Conservation (phyloP, 1,140 invertebrate species). For the Vollenhovia emeryi region DNA sequence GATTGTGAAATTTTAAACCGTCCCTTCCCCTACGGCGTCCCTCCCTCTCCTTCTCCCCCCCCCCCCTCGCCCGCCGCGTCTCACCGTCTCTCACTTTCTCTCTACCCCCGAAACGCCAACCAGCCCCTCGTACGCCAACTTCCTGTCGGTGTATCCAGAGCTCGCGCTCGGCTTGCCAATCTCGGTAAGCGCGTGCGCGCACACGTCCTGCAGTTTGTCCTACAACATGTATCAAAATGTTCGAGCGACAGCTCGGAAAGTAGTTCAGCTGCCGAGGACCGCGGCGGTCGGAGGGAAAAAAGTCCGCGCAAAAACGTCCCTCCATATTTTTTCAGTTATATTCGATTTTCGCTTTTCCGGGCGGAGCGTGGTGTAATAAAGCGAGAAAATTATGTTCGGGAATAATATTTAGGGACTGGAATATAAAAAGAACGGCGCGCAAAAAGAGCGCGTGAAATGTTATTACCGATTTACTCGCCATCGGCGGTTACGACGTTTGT, state of each 20-base stretch:
- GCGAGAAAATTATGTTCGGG: not conserved
- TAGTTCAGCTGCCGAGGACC: constrained; percentile 7
- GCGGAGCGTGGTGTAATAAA: not conserved
- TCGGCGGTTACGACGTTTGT: not conserved
- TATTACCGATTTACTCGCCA: not conserved
- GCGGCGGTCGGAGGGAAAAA: not conserved
- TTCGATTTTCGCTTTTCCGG: not conserved
- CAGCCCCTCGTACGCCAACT: constrained; percentile 27
- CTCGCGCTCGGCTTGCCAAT: constrained; percentile 48
- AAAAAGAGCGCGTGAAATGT: not conserved
- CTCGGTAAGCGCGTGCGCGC: constrained; percentile 35
- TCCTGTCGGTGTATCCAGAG: constrained; percentile 38
- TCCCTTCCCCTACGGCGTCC: not conserved
- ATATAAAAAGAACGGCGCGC: not conserved
- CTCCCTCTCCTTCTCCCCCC: not conserved
- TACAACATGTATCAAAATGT: constrained; percentile 59
- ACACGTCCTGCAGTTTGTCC: constrained; percentile 42
- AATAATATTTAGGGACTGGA: not conserved
- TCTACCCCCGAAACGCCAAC: not conserved
- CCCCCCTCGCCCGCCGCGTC: too few species aligned
- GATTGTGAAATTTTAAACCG: constrained; percentile 66
- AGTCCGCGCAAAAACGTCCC: not conserved
- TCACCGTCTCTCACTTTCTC: not conserved
- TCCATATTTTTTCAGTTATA: constrained; percentile 6
- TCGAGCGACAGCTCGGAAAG: constrained; percentile 52